These are phyloP conservation scores for Pelusios castaneus DNA, from an alignment of 2,113 vertebrate genomes.

Conservation along the genomic window DNA sequence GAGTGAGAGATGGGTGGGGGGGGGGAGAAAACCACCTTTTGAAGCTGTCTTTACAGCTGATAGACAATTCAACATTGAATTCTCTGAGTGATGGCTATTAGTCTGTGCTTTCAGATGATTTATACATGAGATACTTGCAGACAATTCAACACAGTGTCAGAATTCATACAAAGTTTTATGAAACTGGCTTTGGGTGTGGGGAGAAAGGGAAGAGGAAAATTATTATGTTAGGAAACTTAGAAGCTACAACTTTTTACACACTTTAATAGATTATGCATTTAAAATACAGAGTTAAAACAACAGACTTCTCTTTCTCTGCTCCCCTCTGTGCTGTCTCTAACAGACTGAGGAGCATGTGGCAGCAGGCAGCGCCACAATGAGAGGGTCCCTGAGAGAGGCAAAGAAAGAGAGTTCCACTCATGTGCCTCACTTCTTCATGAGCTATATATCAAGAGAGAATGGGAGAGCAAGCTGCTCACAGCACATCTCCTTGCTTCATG, in stretches of 20 bases:
- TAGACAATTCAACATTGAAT: background rate
- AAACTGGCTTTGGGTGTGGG: conserved; percentile 2
- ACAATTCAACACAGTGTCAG: background rate
- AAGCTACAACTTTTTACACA: background rate
- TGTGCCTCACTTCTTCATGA: background rate
- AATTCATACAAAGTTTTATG: conserved; percentile 26
- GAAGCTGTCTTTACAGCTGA: background rate
- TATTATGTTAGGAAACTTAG: background rate
- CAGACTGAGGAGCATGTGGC: background rate
- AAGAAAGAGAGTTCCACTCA: background rate
- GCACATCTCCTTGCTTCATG: background rate
- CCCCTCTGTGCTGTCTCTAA: background rate
- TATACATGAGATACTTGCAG: background rate
- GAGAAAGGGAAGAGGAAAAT: background rate
- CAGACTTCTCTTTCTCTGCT: background rate
- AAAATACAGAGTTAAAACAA: background rate
- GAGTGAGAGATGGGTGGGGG: background rate
- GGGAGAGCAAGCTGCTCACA: background rate
- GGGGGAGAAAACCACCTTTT: background rate
- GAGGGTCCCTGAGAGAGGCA: background rate
- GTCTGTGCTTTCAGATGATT: background rate
- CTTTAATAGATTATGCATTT: background rate
- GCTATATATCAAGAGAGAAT: background rate
- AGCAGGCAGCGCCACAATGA: background rate
- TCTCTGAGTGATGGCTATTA: background rate